These are phyloP conservation scores for Tetraodon nigroviridis DNA, from an alignment of 2,113 vertebrate species.

Conservation along the genomic window DNA sequence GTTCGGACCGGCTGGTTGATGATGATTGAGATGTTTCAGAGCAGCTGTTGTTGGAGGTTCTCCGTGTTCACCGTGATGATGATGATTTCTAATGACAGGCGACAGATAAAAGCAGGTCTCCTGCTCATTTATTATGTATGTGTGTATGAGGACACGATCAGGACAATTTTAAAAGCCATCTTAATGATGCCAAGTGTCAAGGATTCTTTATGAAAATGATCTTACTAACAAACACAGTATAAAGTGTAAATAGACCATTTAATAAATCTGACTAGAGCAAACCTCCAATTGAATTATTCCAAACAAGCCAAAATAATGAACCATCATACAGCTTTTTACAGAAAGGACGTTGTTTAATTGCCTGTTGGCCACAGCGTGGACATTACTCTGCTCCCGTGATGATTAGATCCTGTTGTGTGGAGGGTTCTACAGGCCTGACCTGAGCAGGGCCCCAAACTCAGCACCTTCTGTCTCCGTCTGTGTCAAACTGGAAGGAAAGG, in stretches of 20 bases:
- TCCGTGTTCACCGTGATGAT: slow-evolving; percentile 32
- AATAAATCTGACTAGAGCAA: too few relatives aligned
- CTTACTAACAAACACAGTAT: too few relatives aligned
- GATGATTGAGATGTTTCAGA: slow-evolving; percentile 5
- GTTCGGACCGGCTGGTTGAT: slow-evolving; percentile 14
- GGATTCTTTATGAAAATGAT: not conserved
- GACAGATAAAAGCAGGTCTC: slow-evolving; percentile 34
- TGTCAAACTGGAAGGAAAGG: not conserved
- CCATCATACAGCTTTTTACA: too few relatives aligned
- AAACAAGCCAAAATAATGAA: too few relatives aligned
- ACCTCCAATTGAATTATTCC: too few relatives aligned
- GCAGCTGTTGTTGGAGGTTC: slow-evolving; percentile 36
- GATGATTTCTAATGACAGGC: slow-evolving; percentile 44
- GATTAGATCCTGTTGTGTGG: slow-evolving; percentile 21
- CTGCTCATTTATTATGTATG: slow-evolving; percentile 12
- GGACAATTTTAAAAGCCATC: not conserved
- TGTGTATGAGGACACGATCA: not conserved
- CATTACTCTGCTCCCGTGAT: not conserved
- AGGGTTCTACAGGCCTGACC: slow-evolving; percentile 34
- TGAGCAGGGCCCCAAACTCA: slow-evolving; percentile 21
- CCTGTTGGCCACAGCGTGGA: too few relatives aligned
- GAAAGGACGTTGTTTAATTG: too few relatives aligned
- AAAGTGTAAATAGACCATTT: not conserved
- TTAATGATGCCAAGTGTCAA: not conserved
- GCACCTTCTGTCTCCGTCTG: slow-evolving; percentile 14